Percentiles rank a stretch among this genome's conserved stretches.
phyloP scores from a whole-genome alignment of 2,888 invertebrate species.

The Nineta flava region DNA sequence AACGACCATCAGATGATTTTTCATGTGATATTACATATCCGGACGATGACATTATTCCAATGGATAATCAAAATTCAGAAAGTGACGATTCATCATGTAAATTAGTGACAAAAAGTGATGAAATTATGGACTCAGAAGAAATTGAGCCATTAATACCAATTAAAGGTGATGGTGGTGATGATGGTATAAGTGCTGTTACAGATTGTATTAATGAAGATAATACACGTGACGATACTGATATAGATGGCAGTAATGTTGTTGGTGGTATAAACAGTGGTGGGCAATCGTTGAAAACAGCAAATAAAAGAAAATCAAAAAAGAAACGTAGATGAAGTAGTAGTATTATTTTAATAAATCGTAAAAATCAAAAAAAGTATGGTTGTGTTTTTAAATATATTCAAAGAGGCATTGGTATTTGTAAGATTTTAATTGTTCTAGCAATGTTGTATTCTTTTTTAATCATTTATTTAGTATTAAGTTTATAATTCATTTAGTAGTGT shows the following conservation, averaged over 20 bases:
- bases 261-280: constrained; percentile 21
- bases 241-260: not conserved
- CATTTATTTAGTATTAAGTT: not conserved
- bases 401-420: constrained; percentile 1
- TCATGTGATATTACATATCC: not conserved
- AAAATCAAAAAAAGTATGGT: not conserved
- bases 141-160: constrained; percentile 12
- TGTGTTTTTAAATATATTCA: not conserved
- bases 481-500: not conserved
- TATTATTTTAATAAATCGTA: constrained; percentile 3
- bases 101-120: constrained; percentile 17
- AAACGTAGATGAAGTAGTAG: constrained; percentile 37
- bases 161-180: constrained; percentile 1
- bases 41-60: constrained; percentile 19
- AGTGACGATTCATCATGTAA: constrained; percentile 31
- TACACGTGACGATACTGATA: not conserved
- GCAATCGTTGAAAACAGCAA: constrained; percentile 19
- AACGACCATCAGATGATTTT: not conserved
- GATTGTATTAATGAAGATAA: constrained; percentile 7
- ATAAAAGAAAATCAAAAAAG: constrained; percentile 40
- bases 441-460: constrained; percentile 7
- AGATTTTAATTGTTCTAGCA: constrained; percentile 6
- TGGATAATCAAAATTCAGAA: constrained; percentile 19
- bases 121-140: constrained; percentile 25
- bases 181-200: not conserved